Percentiles rank a stretch among this genome's conserved stretches.
Conservation (phyloP, 1,140 invertebrate species). For the Lutraria rhynchaena region DNA sequence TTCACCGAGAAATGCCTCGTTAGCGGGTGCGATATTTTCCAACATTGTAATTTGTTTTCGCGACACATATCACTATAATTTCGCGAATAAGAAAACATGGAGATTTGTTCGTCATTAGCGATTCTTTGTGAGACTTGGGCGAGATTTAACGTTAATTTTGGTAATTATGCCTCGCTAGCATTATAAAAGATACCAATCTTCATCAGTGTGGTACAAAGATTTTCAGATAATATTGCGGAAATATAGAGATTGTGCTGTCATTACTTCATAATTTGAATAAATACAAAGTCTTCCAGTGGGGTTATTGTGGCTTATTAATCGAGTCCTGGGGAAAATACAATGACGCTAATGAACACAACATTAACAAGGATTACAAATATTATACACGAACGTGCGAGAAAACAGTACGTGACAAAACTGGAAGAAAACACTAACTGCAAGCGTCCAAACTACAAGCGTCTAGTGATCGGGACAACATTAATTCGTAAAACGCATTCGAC, state of each 20-base stretch:
- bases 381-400: too few species aligned
- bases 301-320: conserved; percentile 42
- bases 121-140: background rate
- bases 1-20: conserved; percentile 41
- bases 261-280: conserved; percentile 53
- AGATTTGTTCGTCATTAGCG: conserved; percentile 36
- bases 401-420: too few species aligned
- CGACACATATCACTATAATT: conserved; percentile 52
- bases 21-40: conserved; percentile 43
- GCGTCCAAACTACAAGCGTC: too few species aligned
- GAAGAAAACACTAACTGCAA: too few species aligned
- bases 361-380: too few species aligned
- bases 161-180: conserved; percentile 35
- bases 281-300: conserved; percentile 34
- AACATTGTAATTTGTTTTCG: conserved; percentile 59
- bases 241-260: conserved; percentile 3
- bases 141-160: conserved; percentile 47
- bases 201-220: conserved; percentile 15
- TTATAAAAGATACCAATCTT: conserved; percentile 25
- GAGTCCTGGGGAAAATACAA: conserved; percentile 36
- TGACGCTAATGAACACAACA: conserved; percentile 19
- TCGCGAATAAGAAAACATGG: conserved; percentile 32
- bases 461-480: too few species aligned
- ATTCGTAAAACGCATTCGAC: too few species aligned
- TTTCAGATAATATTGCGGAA: conserved; percentile 47